Evolutionary conservation across 2,113 vertebrate species (phyloP), one percentile per base, ranked within the genome.

Genomic region (Diadophis punctatus): DNA sequence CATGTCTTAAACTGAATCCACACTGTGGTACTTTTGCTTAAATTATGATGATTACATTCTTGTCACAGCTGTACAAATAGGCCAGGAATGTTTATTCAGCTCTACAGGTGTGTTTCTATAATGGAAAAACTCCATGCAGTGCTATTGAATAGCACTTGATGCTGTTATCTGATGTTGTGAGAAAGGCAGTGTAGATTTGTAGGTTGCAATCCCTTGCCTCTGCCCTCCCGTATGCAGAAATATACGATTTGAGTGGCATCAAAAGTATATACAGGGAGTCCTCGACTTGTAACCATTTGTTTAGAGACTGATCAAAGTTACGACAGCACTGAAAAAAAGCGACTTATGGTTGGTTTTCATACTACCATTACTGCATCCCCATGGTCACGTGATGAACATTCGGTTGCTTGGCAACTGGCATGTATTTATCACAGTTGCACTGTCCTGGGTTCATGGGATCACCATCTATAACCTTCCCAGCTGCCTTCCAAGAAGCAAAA

Each of bases 51-150:
- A 90, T 91, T 85, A 46, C 52, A 43, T 23, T 68, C 87, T 27
- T 46, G n/a, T 51, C 88, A 86, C 93, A 91, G 87, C 93, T 91
- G 93, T 91, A 63, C 34, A 91, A 90, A 93, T 48, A 87, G 87
- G 55, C 49, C 6, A 48, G 80, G 90, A 74, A 86, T 68, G 93
- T 90, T 91, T 93, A 86, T 53, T 91, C 90, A 86, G 80, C 63
- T 86, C 80, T 86, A 93, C 80, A 91, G 87, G 90, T 86, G 88
- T 68, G 88, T 55, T 89, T 68, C 87, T 49, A 84, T 85, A 74
- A 55, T 23, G 14, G 22, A 23, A 91, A 68, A 60, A 30, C 34
- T 53, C 87, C 25, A 7, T 23, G 49, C n/a, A 63, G 39, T 34
- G 48, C 43, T 74, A 25, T 89, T 90, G 68, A 90, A 56, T 10